Base-by-base conservation (phyloP, 2,113 vertebrate genomes). In the Gambusia affinis region DNA sequence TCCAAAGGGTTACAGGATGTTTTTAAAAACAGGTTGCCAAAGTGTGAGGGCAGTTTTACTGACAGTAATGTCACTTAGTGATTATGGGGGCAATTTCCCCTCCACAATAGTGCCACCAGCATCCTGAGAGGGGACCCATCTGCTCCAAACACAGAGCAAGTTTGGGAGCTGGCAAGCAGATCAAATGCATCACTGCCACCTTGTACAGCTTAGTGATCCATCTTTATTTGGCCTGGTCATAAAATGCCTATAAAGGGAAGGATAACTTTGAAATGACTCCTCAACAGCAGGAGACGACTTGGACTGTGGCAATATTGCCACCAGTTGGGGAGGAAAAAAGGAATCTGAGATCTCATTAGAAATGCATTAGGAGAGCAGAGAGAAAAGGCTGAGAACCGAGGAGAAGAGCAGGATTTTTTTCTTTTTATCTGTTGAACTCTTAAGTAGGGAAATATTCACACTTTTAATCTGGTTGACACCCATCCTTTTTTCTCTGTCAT, bases 351-450 rank as follows among this genome's bases (percentile, higher is more conserved):
- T 82, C 81, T 91, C 80, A 90, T 92, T 90, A 87, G 85, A 88
- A 93, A 91, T 90, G 87, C 84, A 90, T 92, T 90, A 88, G 87
- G 22, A 85, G 70, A 66, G 61, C 74, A 78, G 70, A 30, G 69
- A 83, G 78, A 66, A 77, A 37, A 57, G 35, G 66, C 66, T 60
- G 54, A 76, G 62, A 73, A 83, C 63, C 30, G 35, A 75, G 51
- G 61, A 80, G 85, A 84, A 57, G 81, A 87, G 79, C 78, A 78
- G 0, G 4, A 76, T 11, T 14, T 42, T 65, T 71, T 83, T 85
- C 62, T 71, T 82, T 85, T 77, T 83, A 84, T 90, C 79, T 77
- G 67, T 78, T 82, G 67, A 84, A 81, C 64, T 87, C 51, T 71
- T 47, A 54, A 81, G 62, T 74, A 67, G 67, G 72, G 75, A 85